Percentiles rank a stretch among this genome's conserved stretches.
These are phyloP conservation scores for Natator depressus DNA, from an alignment of 2,113 vertebrate species.

Conservation along the genomic window DNA sequence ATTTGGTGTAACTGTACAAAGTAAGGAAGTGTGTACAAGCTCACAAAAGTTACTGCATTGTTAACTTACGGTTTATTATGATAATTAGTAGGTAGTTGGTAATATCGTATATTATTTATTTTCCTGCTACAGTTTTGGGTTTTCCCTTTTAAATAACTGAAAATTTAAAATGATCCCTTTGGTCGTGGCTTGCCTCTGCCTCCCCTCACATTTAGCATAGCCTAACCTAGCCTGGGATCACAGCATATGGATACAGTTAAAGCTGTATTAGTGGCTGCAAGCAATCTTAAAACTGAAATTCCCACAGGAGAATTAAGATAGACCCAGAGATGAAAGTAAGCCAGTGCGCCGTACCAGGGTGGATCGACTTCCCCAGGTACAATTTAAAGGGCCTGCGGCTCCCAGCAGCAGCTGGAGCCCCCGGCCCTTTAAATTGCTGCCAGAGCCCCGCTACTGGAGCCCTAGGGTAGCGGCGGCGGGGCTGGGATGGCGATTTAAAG, in stretches of 20 bases:
- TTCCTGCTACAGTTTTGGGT: background rate
- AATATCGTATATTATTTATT: background rate
- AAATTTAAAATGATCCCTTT: background rate
- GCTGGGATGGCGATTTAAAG: no score
- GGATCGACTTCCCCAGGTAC: no score
- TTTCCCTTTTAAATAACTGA: background rate
- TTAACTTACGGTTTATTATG: background rate
- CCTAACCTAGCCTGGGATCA: background rate
- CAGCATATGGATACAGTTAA: conserved; percentile 81
- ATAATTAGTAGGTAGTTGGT: background rate
- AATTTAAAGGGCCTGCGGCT: no score
- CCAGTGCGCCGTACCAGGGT: no score
- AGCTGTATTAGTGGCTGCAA: conserved; percentile 95
- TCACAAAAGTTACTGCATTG: background rate
- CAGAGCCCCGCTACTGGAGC: no score
- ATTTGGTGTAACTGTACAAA: background rate
- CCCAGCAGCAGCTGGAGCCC: no score
- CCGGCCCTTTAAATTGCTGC: no score
- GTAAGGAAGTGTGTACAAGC: background rate
- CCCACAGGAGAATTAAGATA: conserved; percentile 92
- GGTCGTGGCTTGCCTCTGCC: background rate
- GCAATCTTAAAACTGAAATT: conserved; percentile 95
- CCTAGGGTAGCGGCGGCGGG: no score
- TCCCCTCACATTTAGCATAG: background rate
- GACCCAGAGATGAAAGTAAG: conserved; percentile 34